Evolutionary conservation across 2,113 vertebrate genomes (phyloP).

Genomic region (Hemiscyllium ocellatum): DNA sequence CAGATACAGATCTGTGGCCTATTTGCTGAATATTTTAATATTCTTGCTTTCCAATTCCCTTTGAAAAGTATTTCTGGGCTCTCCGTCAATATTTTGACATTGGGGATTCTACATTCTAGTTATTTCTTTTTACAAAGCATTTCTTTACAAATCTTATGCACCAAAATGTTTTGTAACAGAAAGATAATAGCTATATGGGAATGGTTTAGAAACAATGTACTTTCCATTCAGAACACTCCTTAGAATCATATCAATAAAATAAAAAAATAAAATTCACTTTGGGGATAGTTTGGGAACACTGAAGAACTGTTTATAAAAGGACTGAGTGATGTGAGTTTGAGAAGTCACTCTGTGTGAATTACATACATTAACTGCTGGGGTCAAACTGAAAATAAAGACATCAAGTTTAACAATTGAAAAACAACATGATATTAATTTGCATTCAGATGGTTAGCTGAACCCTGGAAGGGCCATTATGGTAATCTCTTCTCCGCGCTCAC

Average conservation of each 20-base stretch:
- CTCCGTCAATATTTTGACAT: background rate
- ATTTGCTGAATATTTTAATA: background rate
- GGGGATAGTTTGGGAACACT: background rate
- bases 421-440: constrained; percentile 37
- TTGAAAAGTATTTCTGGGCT: background rate
- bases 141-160: background rate
- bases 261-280: constrained; percentile 19
- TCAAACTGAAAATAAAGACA: constrained; percentile 37
- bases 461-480: background rate
- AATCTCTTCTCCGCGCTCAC: background rate
- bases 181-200: background rate
- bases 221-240: background rate
- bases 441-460: constrained; percentile 33
- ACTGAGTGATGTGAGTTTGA: background rate
- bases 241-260: background rate
- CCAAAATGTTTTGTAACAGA: background rate
- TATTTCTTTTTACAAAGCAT: background rate
- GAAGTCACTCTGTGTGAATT: background rate
- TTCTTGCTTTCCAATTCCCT: background rate
- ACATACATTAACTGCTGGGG: constrained; percentile 3
- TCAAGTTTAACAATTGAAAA: constrained; percentile 31
- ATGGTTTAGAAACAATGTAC: background rate
- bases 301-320: background rate
- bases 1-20: background rate
- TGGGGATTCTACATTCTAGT: background rate